phyloP scores from a whole-genome alignment of 2,113 vertebrate species.

The Pachypanchax playfairii region DNA sequence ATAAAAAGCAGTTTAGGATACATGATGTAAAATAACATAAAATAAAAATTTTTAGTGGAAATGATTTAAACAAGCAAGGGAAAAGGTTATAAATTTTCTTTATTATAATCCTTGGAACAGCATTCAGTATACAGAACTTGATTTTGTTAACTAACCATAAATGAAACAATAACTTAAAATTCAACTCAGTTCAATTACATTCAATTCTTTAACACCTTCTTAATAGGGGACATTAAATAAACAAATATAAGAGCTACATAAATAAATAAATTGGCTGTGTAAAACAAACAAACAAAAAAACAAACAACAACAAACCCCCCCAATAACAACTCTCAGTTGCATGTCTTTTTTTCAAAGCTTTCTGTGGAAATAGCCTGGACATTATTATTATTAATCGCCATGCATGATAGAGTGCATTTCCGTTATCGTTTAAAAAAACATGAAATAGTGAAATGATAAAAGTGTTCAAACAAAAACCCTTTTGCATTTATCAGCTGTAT shows the following conservation, averaged over 20 bases:
- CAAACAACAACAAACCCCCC: slow-evolving; percentile 13
- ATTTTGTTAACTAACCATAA: slow-evolving; percentile 63
- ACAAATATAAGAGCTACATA: slow-evolving; percentile 40
- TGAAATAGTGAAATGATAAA: slow-evolving; percentile 28
- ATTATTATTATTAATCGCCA: slow-evolving; percentile 37
- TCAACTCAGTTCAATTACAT: too few relatives aligned
- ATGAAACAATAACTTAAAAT: slow-evolving; percentile 45
- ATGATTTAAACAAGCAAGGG: slow-evolving; percentile 29
- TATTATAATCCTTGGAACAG: slow-evolving; percentile 81
- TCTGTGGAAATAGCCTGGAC: slow-evolving; percentile 37
- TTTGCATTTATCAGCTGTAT: slow-evolving; percentile 12
- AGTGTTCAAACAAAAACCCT: slow-evolving; percentile 11
- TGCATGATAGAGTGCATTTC: slow-evolving; percentile 50
- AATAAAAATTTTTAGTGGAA: neutral
- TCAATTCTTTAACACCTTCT: too few relatives aligned
- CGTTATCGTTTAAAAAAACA: slow-evolving; percentile 21
- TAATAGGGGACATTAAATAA: too few relatives aligned
- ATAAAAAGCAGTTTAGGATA: too few relatives aligned
- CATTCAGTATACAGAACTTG: slow-evolving; percentile 79
- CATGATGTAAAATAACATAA: neutral
- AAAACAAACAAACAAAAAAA: slow-evolving; percentile 27
- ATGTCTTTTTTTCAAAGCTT: slow-evolving; percentile 11
- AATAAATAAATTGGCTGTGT: neutral
- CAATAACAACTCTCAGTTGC: slow-evolving; percentile 11
- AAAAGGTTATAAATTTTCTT: slow-evolving; percentile 80